Percentiles rank a stretch among this genome's conserved stretches.
Evolutionary conservation across 2,888 invertebrate genomes (phyloP).

Genomic region (Argyresthia goedartella): DNA sequence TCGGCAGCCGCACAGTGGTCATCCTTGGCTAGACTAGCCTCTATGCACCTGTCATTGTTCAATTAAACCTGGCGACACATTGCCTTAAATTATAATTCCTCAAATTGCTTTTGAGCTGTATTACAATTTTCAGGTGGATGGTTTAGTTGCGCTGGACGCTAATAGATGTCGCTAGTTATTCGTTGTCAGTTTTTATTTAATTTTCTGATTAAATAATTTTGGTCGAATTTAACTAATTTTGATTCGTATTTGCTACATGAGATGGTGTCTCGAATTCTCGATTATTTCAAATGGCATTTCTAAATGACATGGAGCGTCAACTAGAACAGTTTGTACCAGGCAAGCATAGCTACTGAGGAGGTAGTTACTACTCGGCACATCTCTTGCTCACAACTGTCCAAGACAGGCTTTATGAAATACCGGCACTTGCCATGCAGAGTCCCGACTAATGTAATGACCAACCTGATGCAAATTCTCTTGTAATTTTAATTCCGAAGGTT

Average conservation of each 20-base stretch:
- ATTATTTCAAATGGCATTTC: constrained; percentile 25
- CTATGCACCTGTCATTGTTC: constrained; percentile 55
- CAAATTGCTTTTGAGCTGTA: constrained; percentile 23
- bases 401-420: too few relatives aligned
- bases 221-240: too few relatives aligned
- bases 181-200: background rate
- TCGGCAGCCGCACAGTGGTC: constrained; percentile 39
- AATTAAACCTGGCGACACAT: constrained; percentile 53
- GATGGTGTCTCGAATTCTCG: too few relatives aligned
- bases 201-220: background rate
- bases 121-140: constrained; percentile 14
- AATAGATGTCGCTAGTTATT: constrained; percentile 49
- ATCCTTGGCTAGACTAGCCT: constrained; percentile 51
- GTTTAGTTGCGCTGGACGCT: constrained; percentile 29
- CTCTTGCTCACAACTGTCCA: too few relatives aligned
- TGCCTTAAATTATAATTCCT: constrained; percentile 46
- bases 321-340: constrained; percentile 65
- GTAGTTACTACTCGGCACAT: background rate
- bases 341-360: constrained; percentile 22
- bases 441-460: too few relatives aligned
- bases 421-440: too few relatives aligned
- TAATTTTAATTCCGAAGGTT: too few relatives aligned
- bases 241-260: too few relatives aligned
- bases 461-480: too few relatives aligned
- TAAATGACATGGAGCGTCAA: constrained; percentile 60